Base-by-base conservation (phyloP, 2,797 vertebrate genomes). In the Lithobates sylvaticus region DNA sequence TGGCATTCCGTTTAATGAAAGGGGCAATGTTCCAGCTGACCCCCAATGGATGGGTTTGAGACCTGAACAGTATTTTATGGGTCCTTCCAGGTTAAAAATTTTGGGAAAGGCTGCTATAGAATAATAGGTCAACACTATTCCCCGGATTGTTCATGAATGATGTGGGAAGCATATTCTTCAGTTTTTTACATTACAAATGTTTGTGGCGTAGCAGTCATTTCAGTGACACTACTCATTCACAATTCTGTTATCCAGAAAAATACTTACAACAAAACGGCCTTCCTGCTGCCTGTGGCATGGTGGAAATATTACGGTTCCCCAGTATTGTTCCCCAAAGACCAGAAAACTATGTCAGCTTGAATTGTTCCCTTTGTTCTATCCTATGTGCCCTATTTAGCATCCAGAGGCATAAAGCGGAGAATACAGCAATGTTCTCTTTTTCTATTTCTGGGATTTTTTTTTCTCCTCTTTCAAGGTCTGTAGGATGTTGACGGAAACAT, bases 401-500 rank as follows among this genome's bases (percentile, higher is more conserved):
- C 9, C 39, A 69, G 3, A n/a, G 39, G 16, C n/a, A 34, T 39
- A 75, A 69, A 73, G 58, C 69, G 68, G 61, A 76, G 86, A 87
- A 80, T 61, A 82, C 5, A 69, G 50, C 18, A 82, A 68, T 64
- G 76, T 83, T 76, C 29, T 74, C 61, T 27, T 10, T 32, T 32
- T 79, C 86, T 87, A 87, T 87, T 87, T 84, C 47, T 75, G 76
- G 81, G 27, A 39, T 42, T 44, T 70, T 85, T 70, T 85, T 70
- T 73, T 54, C 68, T 42, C 23, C 69, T 69, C 50, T 10, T 5
- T 84, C 86, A 84, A 87, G 86, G 86, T 84, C 81, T 80, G 76
- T 67, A 80, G 71, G 81, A 87, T 84, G 86, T 87, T 87, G 86
- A 87, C 76, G 70, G 86, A 78, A 84, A 84, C 44, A 32, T 68